Percentiles rank a stretch among this genome's conserved stretches.
phyloP scores from a whole-genome alignment of 2,797 vertebrate genomes.

The Phalanger gymnotis region DNA sequence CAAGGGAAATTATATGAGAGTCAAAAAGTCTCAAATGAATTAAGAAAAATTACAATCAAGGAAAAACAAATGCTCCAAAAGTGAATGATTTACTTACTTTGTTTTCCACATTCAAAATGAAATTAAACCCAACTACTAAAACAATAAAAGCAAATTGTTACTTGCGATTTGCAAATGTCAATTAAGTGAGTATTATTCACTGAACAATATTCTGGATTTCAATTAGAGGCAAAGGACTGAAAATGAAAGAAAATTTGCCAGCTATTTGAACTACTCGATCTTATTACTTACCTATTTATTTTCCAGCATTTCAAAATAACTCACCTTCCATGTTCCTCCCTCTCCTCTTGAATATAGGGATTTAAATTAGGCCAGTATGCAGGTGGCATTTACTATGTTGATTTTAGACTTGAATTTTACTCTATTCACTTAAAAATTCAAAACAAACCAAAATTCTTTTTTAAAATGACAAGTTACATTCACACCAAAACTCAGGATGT shows the following conservation, averaged over 20 bases:
- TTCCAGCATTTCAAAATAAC: constrained; percentile 37
- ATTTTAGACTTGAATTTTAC: constrained; percentile 46
- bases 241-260: constrained; percentile 40
- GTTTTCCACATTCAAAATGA: constrained; percentile 72
- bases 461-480: neutral
- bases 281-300: constrained; percentile 2
- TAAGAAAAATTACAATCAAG: constrained; percentile 58
- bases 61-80: constrained; percentile 37
- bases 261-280: neutral
- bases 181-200: constrained; percentile 76
- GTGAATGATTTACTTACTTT: constrained; percentile 67
- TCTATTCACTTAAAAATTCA: constrained; percentile 76
- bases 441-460: constrained; percentile 54
- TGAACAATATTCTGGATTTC: constrained; percentile 77
- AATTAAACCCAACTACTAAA: constrained; percentile 72
- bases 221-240: constrained; percentile 77
- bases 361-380: constrained; percentile 68
- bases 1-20: neutral
- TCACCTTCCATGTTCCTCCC: neutral
- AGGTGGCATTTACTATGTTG: constrained; percentile 22
- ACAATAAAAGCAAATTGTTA: constrained; percentile 81
- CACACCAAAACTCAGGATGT: neutral
- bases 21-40: constrained; percentile 14
- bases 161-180: constrained; percentile 68
- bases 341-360: constrained; percentile 43